Evolutionary conservation across 1,140 invertebrate genomes (phyloP).

Genomic region (Bombus impatiens): DNA sequence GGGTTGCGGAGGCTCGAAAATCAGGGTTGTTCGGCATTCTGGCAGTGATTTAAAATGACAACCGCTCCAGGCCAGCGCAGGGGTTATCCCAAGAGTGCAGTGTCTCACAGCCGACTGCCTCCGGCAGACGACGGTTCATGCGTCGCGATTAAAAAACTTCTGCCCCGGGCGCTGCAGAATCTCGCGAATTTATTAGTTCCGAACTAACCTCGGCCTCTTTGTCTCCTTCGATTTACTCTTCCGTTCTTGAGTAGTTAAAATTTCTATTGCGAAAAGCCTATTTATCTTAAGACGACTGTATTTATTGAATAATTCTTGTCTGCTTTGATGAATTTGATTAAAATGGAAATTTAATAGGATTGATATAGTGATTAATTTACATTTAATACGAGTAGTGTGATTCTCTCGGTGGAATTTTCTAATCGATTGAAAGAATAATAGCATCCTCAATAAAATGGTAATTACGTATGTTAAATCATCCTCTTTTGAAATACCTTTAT

Average conservation of each 20-base stretch:
- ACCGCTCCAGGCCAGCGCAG: constrained; percentile 61
- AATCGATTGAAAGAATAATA: no score
- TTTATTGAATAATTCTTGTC: neutral
- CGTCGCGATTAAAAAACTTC: constrained; percentile 76
- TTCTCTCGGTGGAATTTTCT: no score
- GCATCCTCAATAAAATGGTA: no score
- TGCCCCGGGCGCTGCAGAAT: constrained; percentile 71
- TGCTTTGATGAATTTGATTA: neutral
- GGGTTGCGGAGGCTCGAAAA: constrained; percentile 4
- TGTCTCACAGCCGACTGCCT: constrained; percentile 70
- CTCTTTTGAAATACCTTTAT: no score
- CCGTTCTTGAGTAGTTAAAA: neutral
- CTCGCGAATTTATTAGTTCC: constrained; percentile 75
- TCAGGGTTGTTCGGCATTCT: constrained; percentile 47
- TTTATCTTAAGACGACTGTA: neutral
- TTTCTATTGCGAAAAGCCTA: neutral
- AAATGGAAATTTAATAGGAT: neutral
- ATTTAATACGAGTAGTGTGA: no score
- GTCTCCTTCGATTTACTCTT: constrained; percentile 1
- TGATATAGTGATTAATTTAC: no score
- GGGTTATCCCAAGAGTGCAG: constrained; percentile 75
- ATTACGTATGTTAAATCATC: no score
- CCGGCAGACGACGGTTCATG: constrained; percentile 61
- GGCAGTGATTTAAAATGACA: constrained; percentile 80
- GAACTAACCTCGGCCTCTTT: constrained; percentile 40